Conservation (phyloP, 2,797 vertebrate genomes). For the Falco novaeseelandiae region DNA sequence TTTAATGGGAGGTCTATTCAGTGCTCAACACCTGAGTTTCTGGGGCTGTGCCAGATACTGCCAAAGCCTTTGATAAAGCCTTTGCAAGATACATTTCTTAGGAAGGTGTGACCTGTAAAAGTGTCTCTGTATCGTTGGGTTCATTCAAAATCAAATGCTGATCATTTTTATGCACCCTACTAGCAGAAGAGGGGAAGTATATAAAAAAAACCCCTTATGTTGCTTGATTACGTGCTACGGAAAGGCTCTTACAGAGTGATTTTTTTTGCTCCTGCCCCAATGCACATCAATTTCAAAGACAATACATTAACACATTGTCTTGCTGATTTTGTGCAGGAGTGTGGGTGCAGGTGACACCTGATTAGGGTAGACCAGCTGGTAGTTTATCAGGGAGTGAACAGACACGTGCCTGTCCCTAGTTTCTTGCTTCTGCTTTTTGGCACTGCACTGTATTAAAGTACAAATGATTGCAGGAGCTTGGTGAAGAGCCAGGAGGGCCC, state of each 20-base stretch:
- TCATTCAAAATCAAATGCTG: constrained; percentile 68
- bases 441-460: background rate
- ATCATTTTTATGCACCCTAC: constrained; percentile 58
- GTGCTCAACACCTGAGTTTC: background rate
- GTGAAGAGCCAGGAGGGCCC: background rate
- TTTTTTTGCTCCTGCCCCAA: constrained; percentile 56
- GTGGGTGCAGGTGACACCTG: constrained; percentile 20
- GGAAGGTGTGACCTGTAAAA: background rate
- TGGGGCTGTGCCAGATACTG: background rate
- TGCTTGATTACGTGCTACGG: constrained; percentile 56
- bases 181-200: constrained; percentile 5
- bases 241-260: constrained; percentile 60
- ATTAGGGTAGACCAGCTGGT: background rate
- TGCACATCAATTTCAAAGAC: constrained; percentile 58
- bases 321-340: constrained; percentile 48
- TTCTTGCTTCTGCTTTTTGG: background rate
- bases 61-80: background rate
- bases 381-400: constrained; percentile 44
- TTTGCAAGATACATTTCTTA: background rate
- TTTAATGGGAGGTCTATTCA: constrained; percentile 1
- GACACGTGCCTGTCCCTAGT: background rate
- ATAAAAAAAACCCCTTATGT: background rate
- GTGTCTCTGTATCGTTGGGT: background rate
- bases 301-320: constrained; percentile 68
- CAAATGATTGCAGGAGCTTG: background rate